Evolutionary conservation across 2,797 vertebrate species (phyloP).

Genomic region (Sebastes oblongus): DNA sequence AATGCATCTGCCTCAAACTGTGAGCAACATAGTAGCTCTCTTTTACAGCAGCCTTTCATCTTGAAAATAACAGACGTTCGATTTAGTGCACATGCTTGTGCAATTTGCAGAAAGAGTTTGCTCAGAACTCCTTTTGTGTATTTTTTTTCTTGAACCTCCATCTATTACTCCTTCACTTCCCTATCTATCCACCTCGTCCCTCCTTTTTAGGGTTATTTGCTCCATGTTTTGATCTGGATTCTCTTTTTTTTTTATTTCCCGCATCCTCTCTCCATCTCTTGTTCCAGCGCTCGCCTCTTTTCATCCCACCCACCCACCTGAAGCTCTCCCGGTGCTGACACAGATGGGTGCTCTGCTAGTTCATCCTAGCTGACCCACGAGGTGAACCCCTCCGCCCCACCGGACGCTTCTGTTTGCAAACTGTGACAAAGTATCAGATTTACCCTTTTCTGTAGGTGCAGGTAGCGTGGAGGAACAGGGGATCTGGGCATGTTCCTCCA

Average conservation of each 20-base stretch:
- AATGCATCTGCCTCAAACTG: slow-evolving; percentile 16
- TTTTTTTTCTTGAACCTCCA: background rate
- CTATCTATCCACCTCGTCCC: background rate
- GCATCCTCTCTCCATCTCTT: background rate
- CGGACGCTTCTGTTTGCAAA: slow-evolving; percentile 85
- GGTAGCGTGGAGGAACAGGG: slow-evolving; percentile 56
- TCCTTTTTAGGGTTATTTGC: background rate
- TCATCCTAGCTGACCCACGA: slow-evolving; percentile 75
- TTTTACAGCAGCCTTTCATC: slow-evolving; percentile 14
- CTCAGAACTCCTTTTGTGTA: background rate
- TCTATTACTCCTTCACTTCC: background rate
- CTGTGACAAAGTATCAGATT: slow-evolving; percentile 81
- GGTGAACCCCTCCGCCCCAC: slow-evolving; percentile 63
- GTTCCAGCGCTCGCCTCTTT: background rate
- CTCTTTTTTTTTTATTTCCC: background rate
- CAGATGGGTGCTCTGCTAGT: slow-evolving; percentile 42
- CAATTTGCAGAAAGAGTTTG: background rate
- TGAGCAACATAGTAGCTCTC: background rate
- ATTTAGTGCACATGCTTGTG: background rate
- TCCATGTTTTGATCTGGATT: background rate
- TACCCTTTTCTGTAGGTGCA: slow-evolving; percentile 72
- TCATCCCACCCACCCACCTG: background rate
- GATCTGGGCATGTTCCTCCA: slow-evolving; percentile 45
- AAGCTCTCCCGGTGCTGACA: slow-evolving; percentile 38
- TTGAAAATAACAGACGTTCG: background rate